Base-by-base conservation (phyloP, 2,113 vertebrate species). In the Channa argus region DNA sequence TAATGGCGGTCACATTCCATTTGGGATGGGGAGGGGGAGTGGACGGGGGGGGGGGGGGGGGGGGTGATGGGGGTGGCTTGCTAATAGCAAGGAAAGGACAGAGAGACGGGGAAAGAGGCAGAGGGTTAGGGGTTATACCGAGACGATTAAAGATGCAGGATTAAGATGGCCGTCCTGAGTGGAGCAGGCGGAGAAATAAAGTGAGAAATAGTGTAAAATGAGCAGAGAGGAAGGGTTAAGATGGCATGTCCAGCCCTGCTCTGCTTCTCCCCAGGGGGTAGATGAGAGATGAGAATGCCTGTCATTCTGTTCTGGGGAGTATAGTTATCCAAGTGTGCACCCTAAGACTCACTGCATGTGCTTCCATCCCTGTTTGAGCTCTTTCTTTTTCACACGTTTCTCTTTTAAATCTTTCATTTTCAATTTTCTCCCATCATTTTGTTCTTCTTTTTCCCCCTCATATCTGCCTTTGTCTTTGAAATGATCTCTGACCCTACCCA, bases 1-100 rank as follows among this genome's bases (percentile, higher is more conserved):
- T 93, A 89, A 91, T 90, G 78, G 85, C 68, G 63, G 82, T 86
- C 79, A 79, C 86, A 79, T 78, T 77, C 69, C 80, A 84, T 84
- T 85, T 68, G 67, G 77, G 75, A 61, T 0, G 36, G 49, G 55
- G 54, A 77, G 47, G 65, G 53, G 79, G 47, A n/a, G n/a, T n/a
- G n/a, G n/a, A n/a, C n/a, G n/a, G n/a, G n/a, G n/a, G 53, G 79
- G 47, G 77, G 72, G 55, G 54, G 77, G 47, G 65, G 1, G 24
- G 24, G 24, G 24, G 24, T 24, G 24, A 24, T 24, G 24, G 24
- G 24, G 24, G 53, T 79, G 47, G 77, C 70, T 56, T 59, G 58
- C 73, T 84, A 77, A 87, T 87, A 44, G 84, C 65, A 39, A 58
- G 3, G 67, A 74, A 61, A 74, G 76, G 80, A 73, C 77, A 70